Evolutionary conservation across 1,140 invertebrate genomes (phyloP), one percentile per base, ranked within the genome.

Genomic region (Lepidurus couesii): DNA sequence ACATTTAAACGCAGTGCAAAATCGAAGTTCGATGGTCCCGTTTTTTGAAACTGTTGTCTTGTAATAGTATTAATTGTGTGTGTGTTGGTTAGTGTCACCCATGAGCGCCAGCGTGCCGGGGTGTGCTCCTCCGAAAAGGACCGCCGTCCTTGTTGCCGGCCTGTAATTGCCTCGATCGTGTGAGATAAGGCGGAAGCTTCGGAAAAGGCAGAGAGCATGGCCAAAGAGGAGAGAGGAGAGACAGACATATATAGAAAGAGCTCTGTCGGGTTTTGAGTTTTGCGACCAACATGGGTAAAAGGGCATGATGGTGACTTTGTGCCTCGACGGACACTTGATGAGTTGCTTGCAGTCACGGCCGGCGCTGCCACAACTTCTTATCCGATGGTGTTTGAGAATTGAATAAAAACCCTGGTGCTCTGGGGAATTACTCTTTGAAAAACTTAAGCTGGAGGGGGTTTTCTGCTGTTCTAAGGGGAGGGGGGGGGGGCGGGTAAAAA

Each of bases 111-210:
- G 53, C 53, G 13, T 65, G 53, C 53, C 53, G 53, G 53, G 53
- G n/a, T 44, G 74, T 75, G 74, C 9, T 16, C 26, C 13, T 75
- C 26, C 43, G 75, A 77, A 77, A 47, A 77, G 78, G 74, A 42
- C 78, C 73, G 78, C 78, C 78, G 78, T 65, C 78, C 78, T 75
- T 79, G 78, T 79, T 79, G 78, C 73, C 78, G 78, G 74, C 73
- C 78, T 79, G 78, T 79, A 79, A 79, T 79, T 79, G 78, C 78
- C 78, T 79, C 75, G 78, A 79, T 79, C 78, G 78, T 79, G 78
- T 79, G 73, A 74, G 78, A 79, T 79, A 74, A 79, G 75, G 43
- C 73, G 74, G 78, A 45, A 65, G 65, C 76, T 77, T 77, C 34
- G 76, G 44, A 42, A 65, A 21, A 21, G 53, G 16, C 53, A 65